phyloP scores from a whole-genome alignment of 2,797 vertebrate genomes.

The Rachycentron canadum region DNA sequence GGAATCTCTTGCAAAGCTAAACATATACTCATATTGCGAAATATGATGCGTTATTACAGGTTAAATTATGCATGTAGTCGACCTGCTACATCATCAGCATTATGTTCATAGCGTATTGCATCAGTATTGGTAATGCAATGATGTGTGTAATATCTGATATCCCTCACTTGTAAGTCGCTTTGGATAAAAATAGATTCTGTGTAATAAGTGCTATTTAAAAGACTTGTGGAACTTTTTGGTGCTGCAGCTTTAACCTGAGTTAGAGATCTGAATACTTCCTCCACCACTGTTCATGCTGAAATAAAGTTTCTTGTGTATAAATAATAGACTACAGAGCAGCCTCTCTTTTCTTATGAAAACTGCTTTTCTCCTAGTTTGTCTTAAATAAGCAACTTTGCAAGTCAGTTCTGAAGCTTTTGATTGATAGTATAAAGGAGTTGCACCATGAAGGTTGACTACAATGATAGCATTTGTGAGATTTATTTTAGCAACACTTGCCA shows the following conservation, averaged over 20 bases:
- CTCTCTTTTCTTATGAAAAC: constrained; percentile 27
- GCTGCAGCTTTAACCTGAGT: background rate
- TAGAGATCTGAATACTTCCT: background rate
- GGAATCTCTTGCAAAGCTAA: background rate
- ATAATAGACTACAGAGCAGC: constrained; percentile 5
- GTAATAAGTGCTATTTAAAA: background rate
- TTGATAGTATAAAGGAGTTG: constrained; percentile 36
- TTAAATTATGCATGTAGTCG: background rate
- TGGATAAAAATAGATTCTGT: background rate
- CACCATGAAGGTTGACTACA: constrained; percentile 42
- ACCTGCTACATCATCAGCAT: background rate
- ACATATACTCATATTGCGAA: background rate
- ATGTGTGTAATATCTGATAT: background rate
- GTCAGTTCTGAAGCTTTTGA: constrained; percentile 44
- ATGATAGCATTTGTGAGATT: constrained; percentile 48
- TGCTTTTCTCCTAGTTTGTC: constrained; percentile 34
- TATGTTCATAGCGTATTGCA: background rate
- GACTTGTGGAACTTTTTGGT: no score
- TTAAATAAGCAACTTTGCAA: constrained; percentile 41
- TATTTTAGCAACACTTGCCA: constrained; percentile 64
- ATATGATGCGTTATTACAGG: background rate
- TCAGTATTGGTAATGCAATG: background rate
- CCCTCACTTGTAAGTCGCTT: no score
- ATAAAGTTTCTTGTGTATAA: constrained; percentile 10
- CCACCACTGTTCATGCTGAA: background rate